Percentiles rank a stretch among this genome's conserved stretches.
These are phyloP conservation scores for Lapara coniferarum DNA, from an alignment of 2,888 invertebrate genomes.

Conservation along the genomic window DNA sequence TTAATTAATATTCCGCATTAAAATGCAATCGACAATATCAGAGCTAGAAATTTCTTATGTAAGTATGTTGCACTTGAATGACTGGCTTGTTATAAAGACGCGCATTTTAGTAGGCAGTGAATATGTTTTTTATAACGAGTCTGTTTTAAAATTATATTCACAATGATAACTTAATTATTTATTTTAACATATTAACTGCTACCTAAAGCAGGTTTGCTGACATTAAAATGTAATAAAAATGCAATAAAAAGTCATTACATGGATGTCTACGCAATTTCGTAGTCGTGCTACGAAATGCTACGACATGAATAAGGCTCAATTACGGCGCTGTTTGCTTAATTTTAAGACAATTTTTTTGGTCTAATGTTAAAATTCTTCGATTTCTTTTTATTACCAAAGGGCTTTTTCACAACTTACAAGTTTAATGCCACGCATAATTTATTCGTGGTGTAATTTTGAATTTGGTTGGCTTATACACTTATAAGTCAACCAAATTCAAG, in stretches of 20 bases:
- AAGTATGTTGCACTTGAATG: constrained; percentile 51
- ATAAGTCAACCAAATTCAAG: too few species aligned
- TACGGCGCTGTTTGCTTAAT: constrained; percentile 5
- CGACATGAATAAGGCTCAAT: constrained; percentile 38
- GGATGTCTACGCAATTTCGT: constrained; percentile 63
- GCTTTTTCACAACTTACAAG: too few species aligned
- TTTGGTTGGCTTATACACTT: too few species aligned
- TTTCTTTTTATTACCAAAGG: background rate
- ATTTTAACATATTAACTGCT: background rate
- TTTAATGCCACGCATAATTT: too few species aligned
- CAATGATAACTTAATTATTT: background rate
- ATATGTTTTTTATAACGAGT: constrained; percentile 31
- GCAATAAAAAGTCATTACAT: constrained; percentile 31
- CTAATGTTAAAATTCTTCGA: background rate
- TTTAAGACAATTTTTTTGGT: background rate
- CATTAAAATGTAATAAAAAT: constrained; percentile 1
- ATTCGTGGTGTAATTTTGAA: too few species aligned
- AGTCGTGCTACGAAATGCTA: constrained; percentile 72
- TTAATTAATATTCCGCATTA: constrained; percentile 28
- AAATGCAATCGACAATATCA: constrained; percentile 32
- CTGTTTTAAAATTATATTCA: background rate
- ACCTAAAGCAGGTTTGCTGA: background rate
- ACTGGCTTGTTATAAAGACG: constrained; percentile 45
- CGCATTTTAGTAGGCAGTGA: constrained; percentile 51
- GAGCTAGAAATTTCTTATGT: constrained; percentile 9